Evolutionary conservation across 2,888 invertebrate genomes (phyloP).

Genomic region (Leptinotarsa juncta): DNA sequence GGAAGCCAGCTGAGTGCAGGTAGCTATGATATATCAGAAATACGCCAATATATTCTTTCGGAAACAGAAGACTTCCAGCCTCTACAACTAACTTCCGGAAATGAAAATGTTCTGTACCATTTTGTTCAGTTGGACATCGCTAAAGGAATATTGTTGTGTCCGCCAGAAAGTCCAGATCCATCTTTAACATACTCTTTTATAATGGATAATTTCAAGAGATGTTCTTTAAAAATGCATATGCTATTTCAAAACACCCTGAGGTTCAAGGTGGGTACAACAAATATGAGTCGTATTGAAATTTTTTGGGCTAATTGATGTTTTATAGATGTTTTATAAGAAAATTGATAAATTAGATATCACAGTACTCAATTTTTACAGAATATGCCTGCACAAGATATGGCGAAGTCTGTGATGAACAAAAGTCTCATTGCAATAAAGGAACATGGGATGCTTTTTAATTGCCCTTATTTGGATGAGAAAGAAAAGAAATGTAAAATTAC

Average conservation of each 20-base stretch:
- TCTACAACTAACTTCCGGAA: conserved; percentile 74
- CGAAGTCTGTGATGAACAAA: conserved; percentile 72
- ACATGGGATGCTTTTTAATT: conserved; percentile 83
- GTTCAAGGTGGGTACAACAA: conserved; percentile 64
- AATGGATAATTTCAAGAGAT: conserved; percentile 76
- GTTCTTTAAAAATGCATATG: conserved; percentile 79
- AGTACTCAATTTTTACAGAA: conserved; percentile 56
- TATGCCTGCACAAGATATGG: conserved; percentile 65
- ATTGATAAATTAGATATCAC: background rate
- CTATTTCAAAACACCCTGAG: conserved; percentile 78
- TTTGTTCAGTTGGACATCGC: conserved; percentile 79
- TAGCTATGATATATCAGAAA: conserved; percentile 76
- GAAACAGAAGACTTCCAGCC: conserved; percentile 76
- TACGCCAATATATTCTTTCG: conserved; percentile 78
- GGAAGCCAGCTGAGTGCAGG: conserved; percentile 74
- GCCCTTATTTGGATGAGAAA: conserved; percentile 65
- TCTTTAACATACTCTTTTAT: conserved; percentile 66
- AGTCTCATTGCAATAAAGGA: conserved; percentile 85
- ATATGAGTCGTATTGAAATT: no score
- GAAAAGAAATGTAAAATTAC: conserved; percentile 67
- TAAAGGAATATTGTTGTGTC: conserved; percentile 79
- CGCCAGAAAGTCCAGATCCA: conserved; percentile 62
- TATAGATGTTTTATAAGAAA: no score
- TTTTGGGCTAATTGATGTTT: no score
- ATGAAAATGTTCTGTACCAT: conserved; percentile 80